Evolutionary conservation across 1,140 invertebrate species (phyloP).

Genomic region (Arctopsyche grandis): DNA sequence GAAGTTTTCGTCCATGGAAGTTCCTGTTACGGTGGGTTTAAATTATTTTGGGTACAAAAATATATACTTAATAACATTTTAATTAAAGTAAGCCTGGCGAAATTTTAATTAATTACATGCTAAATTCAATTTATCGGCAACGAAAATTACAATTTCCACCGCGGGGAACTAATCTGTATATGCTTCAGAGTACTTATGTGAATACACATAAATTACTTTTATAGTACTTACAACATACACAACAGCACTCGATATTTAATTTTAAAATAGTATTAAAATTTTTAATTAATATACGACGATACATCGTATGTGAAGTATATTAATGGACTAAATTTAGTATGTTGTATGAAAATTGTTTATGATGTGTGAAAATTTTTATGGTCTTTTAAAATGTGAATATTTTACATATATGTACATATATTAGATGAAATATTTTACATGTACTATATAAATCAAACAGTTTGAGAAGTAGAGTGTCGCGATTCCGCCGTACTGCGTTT

Average conservation of each 20-base stretch:
- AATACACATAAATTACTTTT: background rate
- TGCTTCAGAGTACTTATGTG: background rate
- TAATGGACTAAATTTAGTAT: no score
- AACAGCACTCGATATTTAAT: background rate
- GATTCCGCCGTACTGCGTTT: slow-evolving; percentile 12
- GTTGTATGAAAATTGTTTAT: no score
- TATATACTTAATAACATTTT: slow-evolving; percentile 9
- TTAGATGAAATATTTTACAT: no score
- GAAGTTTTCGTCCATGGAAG: background rate
- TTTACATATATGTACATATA: no score
- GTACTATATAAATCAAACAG: no score
- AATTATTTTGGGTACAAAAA: slow-evolving; percentile 8
- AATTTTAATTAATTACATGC: slow-evolving; percentile 33
- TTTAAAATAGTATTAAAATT: background rate
- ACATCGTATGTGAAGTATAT: no score
- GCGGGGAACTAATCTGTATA: background rate
- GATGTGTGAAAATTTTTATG: no score
- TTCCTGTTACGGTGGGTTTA: background rate
- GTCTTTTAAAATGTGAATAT: no score
- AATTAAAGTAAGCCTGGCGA: slow-evolving; percentile 25
- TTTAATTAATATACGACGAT: background rate
- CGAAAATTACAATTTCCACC: slow-evolving; percentile 28
- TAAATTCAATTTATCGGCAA: slow-evolving; percentile 27
- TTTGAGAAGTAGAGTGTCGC: background rate
- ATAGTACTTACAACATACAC: background rate